These are phyloP conservation scores for Tetrax tetrax DNA, from an alignment of 2,113 vertebrate species.

Conservation along the genomic window DNA sequence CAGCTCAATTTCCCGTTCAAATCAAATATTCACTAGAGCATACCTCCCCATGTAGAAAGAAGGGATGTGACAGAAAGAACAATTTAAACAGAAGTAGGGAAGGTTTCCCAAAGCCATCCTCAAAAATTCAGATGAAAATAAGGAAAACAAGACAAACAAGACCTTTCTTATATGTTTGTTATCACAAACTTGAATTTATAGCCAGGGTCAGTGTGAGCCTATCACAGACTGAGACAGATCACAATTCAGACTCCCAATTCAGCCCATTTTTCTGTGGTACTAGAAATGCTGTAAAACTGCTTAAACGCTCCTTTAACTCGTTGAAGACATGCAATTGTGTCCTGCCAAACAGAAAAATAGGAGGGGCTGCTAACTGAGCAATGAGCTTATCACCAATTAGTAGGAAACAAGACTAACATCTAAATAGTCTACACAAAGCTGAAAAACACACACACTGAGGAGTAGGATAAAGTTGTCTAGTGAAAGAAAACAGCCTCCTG, in stretches of 20 bases:
- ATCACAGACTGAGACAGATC: not conserved
- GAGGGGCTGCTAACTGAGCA: not conserved
- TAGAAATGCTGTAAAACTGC: not conserved
- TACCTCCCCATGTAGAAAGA: not conserved
- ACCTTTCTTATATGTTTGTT: not conserved
- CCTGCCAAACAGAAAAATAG: not conserved
- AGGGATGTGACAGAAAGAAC: not conserved
- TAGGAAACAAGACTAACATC: not conserved
- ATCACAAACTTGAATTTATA: not conserved
- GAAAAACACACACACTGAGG: not conserved
- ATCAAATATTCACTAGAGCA: not conserved
- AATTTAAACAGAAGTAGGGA: not conserved
- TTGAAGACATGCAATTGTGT: not conserved
- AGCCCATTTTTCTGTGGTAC: not conserved
- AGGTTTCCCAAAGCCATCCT: not conserved
- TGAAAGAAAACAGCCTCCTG: not conserved
- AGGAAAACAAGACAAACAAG: not conserved
- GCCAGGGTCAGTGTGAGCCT: not conserved
- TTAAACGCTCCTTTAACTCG: not conserved
- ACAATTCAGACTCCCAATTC: not conserved
- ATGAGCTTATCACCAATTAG: not conserved
- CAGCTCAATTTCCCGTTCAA: conserved; percentile 45
- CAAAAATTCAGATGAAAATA: not conserved
- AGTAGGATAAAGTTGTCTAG: not conserved
- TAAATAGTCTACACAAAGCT: not conserved